phyloP scores from a whole-genome alignment of 2,888 invertebrate genomes.

The Steinernema scapterisci region DNA sequence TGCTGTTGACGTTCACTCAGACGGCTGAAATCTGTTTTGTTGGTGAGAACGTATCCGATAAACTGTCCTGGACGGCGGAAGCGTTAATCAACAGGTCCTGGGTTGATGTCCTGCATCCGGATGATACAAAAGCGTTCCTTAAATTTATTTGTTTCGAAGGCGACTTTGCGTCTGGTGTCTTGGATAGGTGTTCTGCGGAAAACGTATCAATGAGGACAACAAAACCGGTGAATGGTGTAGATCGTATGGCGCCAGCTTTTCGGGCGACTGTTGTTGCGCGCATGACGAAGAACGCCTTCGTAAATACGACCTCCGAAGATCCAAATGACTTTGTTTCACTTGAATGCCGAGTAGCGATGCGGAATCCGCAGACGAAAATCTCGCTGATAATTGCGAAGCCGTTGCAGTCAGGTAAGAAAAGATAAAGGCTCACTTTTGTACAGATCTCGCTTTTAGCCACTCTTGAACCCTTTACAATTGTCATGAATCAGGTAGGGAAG shows the following conservation, averaged over 20 bases:
- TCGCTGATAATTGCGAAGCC: background rate
- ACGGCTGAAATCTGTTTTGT: constrained; percentile 9
- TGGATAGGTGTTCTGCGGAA: background rate
- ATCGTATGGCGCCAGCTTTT: background rate
- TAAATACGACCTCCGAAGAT: background rate
- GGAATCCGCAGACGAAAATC: constrained; percentile 8
- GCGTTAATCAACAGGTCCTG: background rate
- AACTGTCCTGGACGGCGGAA: background rate
- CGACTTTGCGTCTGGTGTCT: background rate
- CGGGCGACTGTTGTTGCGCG: background rate
- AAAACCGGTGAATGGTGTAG: constrained; percentile 3
- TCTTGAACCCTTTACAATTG: background rate
- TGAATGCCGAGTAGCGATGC: constrained; percentile 7
- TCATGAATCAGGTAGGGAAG: background rate
- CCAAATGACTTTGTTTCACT: background rate
- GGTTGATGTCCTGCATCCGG: constrained; percentile 21
- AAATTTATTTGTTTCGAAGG: constrained; percentile 27
- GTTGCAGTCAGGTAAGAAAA: no score
- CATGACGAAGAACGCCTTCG: background rate
- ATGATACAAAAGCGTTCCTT: constrained; percentile 1
- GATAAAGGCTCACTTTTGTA: background rate
- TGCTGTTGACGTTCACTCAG: constrained; percentile 12
- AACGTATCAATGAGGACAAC: background rate
- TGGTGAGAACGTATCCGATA: constrained; percentile 3
- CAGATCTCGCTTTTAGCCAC: background rate